A percentile compares a stretch with the other conserved stretches of the same genome.
These are phyloP conservation scores for Phalera bucephala DNA, from an alignment of 2,888 invertebrate species.

Conservation along the genomic window DNA sequence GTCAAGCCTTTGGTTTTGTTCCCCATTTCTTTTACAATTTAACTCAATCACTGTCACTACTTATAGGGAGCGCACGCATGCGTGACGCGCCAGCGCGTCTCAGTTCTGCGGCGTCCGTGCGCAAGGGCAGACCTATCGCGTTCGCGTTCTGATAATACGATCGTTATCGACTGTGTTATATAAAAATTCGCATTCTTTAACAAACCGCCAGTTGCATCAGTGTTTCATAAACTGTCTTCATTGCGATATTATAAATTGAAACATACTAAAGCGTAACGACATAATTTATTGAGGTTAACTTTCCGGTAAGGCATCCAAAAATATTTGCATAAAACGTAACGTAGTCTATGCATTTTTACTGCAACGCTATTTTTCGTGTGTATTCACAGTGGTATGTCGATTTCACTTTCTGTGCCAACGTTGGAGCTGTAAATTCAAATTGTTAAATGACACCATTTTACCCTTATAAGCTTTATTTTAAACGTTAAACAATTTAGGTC, in stretches of 20 bases:
- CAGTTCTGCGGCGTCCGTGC: constrained; percentile 57
- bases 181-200: constrained; percentile 44
- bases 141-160: constrained; percentile 19
- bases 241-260: constrained; percentile 12
- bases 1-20: constrained; percentile 14
- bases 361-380: constrained; percentile 24
- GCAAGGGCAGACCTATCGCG: constrained; percentile 47
- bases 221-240: constrained; percentile 22
- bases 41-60: constrained; percentile 36
- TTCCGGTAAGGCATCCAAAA: constrained; percentile 41
- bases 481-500: constrained; percentile 19
- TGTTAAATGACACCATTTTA: constrained; percentile 27
- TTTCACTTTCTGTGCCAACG: constrained; percentile 67
- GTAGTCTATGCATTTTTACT: constrained; percentile 20
- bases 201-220: constrained; percentile 25
- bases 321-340: constrained; percentile 31
- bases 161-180: constrained; percentile 52
- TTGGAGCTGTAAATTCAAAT: constrained; percentile 24
- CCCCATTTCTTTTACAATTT: constrained; percentile 33
- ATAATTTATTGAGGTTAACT: constrained; percentile 34
- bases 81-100: constrained; percentile 36
- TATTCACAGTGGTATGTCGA: constrained; percentile 40
- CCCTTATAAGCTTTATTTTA: constrained; percentile 17
- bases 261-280: constrained; percentile 31
- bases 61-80: constrained; percentile 37